Percentiles rank a stretch among this genome's conserved stretches.
Evolutionary conservation across 2,797 vertebrate genomes (phyloP).

Genomic region (Tachyglossus aculeatus): DNA sequence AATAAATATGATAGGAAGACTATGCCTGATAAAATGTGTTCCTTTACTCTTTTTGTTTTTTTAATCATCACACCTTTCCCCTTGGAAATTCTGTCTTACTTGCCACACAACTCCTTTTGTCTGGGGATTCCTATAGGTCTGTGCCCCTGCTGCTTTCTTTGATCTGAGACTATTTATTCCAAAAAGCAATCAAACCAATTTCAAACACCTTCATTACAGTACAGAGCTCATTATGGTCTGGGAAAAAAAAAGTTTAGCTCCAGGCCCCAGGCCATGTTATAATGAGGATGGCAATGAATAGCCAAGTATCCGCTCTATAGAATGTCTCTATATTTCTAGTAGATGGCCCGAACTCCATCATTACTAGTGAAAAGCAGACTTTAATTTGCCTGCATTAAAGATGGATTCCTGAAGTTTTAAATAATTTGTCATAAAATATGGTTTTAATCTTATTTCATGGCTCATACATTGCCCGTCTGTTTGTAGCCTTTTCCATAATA

Average conservation of each 20-base stretch:
- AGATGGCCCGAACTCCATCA: not conserved
- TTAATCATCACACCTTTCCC: constrained; percentile 25
- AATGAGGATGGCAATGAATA: constrained; percentile 62
- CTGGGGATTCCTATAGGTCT: constrained; percentile 15
- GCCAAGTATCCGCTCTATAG: not conserved
- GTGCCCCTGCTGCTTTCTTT: constrained; percentile 52
- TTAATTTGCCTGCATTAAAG: constrained; percentile 40
- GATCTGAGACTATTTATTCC: constrained; percentile 62
- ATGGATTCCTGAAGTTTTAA: constrained; percentile 51
- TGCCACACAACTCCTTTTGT: not conserved
- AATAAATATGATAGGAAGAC: constrained; percentile 35
- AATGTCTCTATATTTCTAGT: constrained; percentile 20
- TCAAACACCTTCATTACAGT: constrained; percentile 69
- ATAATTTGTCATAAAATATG: constrained; percentile 24
- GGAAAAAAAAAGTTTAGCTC: constrained; percentile 46
- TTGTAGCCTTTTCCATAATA: constrained; percentile 28
- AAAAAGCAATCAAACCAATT: constrained; percentile 70
- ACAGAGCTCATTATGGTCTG: constrained; percentile 62
- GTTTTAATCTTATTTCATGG: constrained; percentile 34
- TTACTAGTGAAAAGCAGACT: constrained; percentile 27
- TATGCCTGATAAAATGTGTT: not conserved
- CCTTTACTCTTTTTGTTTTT: constrained; percentile 6
- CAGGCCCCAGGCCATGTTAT: constrained; percentile 68
- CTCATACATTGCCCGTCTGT: constrained; percentile 26
- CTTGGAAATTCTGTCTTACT: constrained; percentile 27